These are phyloP conservation scores for Antitype chi DNA, from an alignment of 2,888 invertebrate species.

Conservation along the genomic window DNA sequence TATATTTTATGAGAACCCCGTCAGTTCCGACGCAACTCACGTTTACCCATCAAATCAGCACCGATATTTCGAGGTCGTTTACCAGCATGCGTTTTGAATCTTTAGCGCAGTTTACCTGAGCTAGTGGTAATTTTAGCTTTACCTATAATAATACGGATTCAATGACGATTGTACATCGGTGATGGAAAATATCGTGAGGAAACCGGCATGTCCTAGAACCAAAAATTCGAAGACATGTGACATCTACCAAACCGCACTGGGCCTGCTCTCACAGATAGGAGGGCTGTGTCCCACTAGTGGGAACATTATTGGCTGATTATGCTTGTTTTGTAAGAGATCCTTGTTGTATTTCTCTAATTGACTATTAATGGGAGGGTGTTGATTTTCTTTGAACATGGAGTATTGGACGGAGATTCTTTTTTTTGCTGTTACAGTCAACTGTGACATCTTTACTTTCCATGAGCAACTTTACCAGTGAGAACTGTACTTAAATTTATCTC, in stretches of 20 bases:
- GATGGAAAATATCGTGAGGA: too few relatives aligned
- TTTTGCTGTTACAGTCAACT: too few relatives aligned
- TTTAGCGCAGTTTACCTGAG: constrained; percentile 28
- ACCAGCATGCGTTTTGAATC: constrained; percentile 54
- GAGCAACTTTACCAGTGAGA: too few relatives aligned
- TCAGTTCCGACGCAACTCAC: constrained; percentile 48
- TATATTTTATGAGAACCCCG: constrained; percentile 56
- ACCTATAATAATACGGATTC: not conserved
- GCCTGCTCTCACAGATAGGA: not conserved
- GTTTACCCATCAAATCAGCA: constrained; percentile 49
- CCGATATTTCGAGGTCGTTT: constrained; percentile 46
- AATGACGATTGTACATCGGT: not conserved
- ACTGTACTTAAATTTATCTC: too few relatives aligned
- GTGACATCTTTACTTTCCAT: too few relatives aligned
- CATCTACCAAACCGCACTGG: not conserved
- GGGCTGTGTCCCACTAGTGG: too few relatives aligned
- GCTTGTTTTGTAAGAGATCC: not conserved
- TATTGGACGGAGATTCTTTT: not conserved
- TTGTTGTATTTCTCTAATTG: not conserved
- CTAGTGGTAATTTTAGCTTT: not conserved
- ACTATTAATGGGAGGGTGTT: not conserved
- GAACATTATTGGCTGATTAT: too few relatives aligned
- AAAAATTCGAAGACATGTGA: not conserved
- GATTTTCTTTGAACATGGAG: not conserved
- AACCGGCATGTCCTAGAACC: not conserved